A percentile compares a stretch with the other conserved stretches of the same genome.
phyloP scores from a whole-genome alignment of 2,113 vertebrate species.

The Corythaeola cristata region DNA sequence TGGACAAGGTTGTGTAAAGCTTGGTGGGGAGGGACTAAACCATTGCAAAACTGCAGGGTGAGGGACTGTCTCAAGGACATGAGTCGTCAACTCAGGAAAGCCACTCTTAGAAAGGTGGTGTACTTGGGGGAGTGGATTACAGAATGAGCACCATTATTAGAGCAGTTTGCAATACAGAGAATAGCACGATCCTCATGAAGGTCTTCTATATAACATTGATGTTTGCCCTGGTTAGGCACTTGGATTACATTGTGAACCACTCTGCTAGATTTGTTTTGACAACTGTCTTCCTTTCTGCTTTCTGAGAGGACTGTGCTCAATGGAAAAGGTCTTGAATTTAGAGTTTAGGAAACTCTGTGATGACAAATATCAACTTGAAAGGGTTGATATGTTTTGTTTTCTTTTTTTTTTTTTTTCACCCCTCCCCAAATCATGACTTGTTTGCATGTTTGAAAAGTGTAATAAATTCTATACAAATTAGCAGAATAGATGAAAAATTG shows the following conservation, averaged over 20 bases:
- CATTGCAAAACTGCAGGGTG: neutral
- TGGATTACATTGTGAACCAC: neutral
- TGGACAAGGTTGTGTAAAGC: neutral
- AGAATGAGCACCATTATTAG: neutral
- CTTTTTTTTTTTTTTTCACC: neutral
- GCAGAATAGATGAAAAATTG: neutral
- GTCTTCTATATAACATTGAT: neutral
- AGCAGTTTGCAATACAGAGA: neutral
- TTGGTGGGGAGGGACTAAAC: neutral
- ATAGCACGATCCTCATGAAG: neutral
- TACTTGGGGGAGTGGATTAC: neutral
- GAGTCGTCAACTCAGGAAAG: rapidly evolving
- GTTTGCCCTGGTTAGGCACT: neutral
- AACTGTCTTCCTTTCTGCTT: neutral
- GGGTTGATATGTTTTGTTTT: neutral
- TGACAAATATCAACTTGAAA: neutral
- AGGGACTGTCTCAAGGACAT: neutral
- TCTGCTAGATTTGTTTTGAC: neutral
- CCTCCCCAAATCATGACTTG: neutral
- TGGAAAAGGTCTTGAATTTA: neutral
- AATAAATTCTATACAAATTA: neutral
- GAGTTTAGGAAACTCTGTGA: neutral
- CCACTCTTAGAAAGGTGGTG: neutral
- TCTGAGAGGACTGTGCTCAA: neutral
- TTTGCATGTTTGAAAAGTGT: neutral